phyloP scores from a whole-genome alignment of 2,888 invertebrate genomes.

The Agonum fuliginosum region DNA sequence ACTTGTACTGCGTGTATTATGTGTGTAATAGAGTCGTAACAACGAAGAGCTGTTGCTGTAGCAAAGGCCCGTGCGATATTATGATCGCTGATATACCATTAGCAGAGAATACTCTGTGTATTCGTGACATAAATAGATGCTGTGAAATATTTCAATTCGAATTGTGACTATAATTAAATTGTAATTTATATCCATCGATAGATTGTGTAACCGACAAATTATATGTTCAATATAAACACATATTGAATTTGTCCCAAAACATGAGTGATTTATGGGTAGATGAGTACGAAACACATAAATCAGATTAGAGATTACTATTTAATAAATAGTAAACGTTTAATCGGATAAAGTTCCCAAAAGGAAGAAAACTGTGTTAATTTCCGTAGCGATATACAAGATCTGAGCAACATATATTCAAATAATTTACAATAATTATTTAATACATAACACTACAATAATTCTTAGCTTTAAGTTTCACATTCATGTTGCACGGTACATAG shows the following conservation, averaged over 20 bases:
- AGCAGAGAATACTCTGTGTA: background rate
- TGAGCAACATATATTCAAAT: no score
- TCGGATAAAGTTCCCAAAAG: background rate
- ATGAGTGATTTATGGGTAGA: background rate
- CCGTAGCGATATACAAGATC: no score
- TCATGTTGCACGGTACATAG: no score
- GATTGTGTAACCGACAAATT: no score
- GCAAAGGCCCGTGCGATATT: constrained; percentile 19
- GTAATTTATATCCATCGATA: background rate
- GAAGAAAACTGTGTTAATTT: no score
- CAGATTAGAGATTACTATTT: background rate
- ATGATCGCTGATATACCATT: constrained; percentile 20
- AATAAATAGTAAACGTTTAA: background rate
- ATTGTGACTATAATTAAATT: background rate
- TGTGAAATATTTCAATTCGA: constrained; percentile 35
- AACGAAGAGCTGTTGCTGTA: background rate
- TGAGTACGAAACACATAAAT: background rate
- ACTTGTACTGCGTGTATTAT: background rate
- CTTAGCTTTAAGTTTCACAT: no score
- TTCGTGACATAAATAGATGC: background rate
- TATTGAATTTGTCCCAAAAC: no score
- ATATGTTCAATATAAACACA: no score
- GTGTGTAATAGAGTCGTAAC: background rate
- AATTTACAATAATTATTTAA: no score
- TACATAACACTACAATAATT: background rate